Conservation (phyloP, 2,888 invertebrate genomes). For the Machimus atricapillus region DNA sequence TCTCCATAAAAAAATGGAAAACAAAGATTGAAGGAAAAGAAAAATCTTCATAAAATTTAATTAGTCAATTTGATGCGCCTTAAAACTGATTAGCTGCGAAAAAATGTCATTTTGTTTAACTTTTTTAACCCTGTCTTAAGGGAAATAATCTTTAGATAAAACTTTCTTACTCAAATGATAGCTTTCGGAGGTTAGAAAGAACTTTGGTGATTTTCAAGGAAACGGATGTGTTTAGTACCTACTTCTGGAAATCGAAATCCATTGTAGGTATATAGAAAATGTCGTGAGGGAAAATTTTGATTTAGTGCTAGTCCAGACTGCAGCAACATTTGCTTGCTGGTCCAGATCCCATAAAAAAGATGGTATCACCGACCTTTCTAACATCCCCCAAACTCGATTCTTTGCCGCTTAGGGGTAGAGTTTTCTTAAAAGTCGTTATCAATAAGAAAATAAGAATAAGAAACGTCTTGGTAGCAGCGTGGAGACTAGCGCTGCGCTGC, state of each 20-base stretch:
- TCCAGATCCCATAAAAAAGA: background rate
- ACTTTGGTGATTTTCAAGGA: background rate
- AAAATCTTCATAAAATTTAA: background rate
- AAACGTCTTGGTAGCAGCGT: background rate
- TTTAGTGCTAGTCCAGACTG: background rate
- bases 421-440: slow-evolving; percentile 11
- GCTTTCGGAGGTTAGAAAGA: background rate
- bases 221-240: background rate
- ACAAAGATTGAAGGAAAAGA: background rate
- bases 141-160: background rate
- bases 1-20: background rate
- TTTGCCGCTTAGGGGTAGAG: background rate
- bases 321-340: background rate
- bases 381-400: background rate
- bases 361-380: background rate
- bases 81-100: background rate
- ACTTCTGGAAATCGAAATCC: background rate
- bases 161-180: background rate
- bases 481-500: background rate
- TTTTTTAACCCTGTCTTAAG: background rate
- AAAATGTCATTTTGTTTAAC: background rate
- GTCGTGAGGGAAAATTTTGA: background rate
- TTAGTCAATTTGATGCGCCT: background rate
- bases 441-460: background rate
- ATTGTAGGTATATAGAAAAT: background rate